Base-by-base conservation (phyloP, 2,797 vertebrate species). In the Harpia harpyja region DNA sequence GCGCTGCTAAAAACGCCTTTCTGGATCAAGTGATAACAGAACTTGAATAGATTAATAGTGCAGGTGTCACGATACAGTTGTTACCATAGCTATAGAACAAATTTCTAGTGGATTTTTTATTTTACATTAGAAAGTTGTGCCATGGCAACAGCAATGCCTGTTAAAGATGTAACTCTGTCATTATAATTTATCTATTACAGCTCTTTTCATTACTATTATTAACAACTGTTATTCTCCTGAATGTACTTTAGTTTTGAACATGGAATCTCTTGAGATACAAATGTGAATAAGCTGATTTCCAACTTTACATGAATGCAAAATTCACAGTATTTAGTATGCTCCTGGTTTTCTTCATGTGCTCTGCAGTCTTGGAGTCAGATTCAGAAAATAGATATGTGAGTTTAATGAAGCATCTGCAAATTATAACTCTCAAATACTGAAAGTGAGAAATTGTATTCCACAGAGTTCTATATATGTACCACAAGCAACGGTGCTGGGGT, bases 91-190 rank as follows among this genome's bases (percentile, higher is more conserved):
- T 98, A 92, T 97, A 89, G 68, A 95, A 94, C 64, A 91, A 82
- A 96, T 91, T 95, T 96, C 85, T 97, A 89, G 54, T 68, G 92
- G 80, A 73, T 96, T 95, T 98, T 96, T 96, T 96, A 90, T 97
- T 97, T 97, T 96, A 93, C 85, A 60, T 90, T 93, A 82, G 86
- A 83, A 97, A 90, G 68, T 88, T 87, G 95, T 97, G 49, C 97
- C 97, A 98, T 98, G 96, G 97, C 94, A 98, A 98, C 98, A 94
- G 72, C 88, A 94, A 48, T 86, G 85, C 74, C 95, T 93, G 82
- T 94, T 96, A 94, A 88, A 97, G 97, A 89, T 94, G 82, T 91
- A 92, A 88, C n/a, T 85, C 76, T 64, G 77, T 92, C 80, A 21
- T 90, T 96, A 81, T 78, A 96, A 96, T 95, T 97, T 96, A 87